Evolutionary conservation across 2,797 vertebrate species (phyloP).

Genomic region (Channallabes apus): DNA sequence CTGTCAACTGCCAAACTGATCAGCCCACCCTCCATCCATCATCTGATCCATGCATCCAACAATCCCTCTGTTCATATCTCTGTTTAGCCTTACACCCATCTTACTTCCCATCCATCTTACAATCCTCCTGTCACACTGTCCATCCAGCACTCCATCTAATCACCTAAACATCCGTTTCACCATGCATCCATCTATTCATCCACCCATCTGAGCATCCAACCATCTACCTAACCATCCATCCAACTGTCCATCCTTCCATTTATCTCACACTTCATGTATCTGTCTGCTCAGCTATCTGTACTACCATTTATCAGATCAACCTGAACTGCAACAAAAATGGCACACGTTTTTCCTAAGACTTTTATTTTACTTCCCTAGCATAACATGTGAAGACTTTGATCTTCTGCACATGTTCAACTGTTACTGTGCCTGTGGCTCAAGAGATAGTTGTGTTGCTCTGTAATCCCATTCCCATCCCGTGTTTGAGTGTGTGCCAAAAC

Average conservation of each 20-base stretch:
- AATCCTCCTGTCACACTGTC: background rate
- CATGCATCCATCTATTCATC: background rate
- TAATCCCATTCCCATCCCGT: constrained; percentile 17
- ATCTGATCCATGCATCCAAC: background rate
- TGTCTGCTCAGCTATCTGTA: background rate
- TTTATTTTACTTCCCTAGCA: background rate
- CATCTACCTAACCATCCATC: background rate
- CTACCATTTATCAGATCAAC: background rate
- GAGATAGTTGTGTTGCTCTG: constrained; percentile 12
- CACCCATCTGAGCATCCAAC: background rate
- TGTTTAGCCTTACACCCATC: too few species aligned
- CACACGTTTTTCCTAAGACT: background rate
- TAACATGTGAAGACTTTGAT: background rate
- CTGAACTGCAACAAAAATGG: background rate
- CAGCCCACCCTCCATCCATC: too few species aligned
- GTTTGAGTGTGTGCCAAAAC: background rate
- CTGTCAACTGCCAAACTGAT: too few species aligned
- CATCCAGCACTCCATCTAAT: background rate
- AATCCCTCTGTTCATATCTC: background rate
- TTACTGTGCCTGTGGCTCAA: background rate
- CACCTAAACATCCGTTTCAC: background rate
- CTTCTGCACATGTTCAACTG: background rate
- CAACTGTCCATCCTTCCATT: background rate
- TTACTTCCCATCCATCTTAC: background rate
- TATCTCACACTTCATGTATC: background rate